Percentiles rank a stretch among this genome's conserved stretches.
Evolutionary conservation across 2,888 invertebrate species (phyloP).

Genomic region (Polydrusus tereticollis): DNA sequence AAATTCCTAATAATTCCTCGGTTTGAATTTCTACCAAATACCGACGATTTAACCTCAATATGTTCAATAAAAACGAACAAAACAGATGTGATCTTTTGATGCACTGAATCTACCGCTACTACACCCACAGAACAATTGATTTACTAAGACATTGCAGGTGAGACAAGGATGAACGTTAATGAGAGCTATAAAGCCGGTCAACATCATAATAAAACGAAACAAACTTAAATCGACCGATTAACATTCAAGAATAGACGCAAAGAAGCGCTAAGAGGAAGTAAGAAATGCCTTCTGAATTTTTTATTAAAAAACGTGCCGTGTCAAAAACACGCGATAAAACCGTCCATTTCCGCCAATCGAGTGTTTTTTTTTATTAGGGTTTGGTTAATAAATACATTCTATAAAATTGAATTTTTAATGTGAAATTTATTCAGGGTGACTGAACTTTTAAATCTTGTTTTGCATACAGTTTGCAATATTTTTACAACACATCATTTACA

Average conservation of each 20-base stretch:
- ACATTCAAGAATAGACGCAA: conserved; percentile 42
- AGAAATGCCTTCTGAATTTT: conserved; percentile 45
- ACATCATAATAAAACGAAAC: conserved; percentile 4
- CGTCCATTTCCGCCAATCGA: conserved; percentile 47
- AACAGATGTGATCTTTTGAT: neutral
- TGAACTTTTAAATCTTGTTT: conserved; percentile 1
- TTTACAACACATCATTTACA: neutral
- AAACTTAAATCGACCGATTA: conserved; percentile 33
- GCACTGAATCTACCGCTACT: neutral
- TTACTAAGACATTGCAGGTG: no score
- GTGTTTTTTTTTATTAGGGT: conserved; percentile 43
- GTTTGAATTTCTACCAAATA: conserved; percentile 48
- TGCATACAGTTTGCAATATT: neutral
- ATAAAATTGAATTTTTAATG: conserved; percentile 19
- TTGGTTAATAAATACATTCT: conserved; percentile 36
- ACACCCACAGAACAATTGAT: neutral
- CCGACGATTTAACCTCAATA: conserved; percentile 48
- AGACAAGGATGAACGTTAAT: neutral
- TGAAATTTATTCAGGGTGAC: neutral
- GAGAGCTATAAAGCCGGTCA: neutral
- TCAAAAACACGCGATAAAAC: conserved; percentile 48
- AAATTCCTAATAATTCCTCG: conserved; percentile 41
- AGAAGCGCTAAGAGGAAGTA: conserved; percentile 46
- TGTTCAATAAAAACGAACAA: conserved; percentile 35
- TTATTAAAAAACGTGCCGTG: conserved; percentile 48